Evolutionary conservation across 2,888 invertebrate species (phyloP).

Genomic region (Labia minor): DNA sequence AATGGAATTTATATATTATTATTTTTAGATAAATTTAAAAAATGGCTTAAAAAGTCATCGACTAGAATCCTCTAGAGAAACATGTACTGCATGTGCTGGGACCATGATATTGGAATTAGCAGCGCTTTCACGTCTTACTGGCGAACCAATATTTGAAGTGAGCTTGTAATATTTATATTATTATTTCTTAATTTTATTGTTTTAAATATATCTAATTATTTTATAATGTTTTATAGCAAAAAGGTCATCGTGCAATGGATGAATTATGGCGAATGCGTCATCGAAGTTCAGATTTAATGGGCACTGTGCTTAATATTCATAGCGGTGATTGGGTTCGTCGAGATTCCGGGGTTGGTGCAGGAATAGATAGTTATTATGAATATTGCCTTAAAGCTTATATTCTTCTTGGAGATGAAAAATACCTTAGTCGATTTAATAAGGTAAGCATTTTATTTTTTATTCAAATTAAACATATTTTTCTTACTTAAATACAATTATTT

Average conservation of each 20-base stretch:
- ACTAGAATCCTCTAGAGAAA: slow-evolving; percentile 68
- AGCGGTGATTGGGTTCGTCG: slow-evolving; percentile 95
- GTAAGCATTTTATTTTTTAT: slow-evolving; percentile 27
- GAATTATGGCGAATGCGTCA: slow-evolving; percentile 91
- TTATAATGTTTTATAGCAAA: slow-evolving; percentile 45
- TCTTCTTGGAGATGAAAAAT: slow-evolving; percentile 84
- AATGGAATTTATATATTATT: no score
- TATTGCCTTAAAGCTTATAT: slow-evolving; percentile 97
- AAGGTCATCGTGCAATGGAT: slow-evolving; percentile 93
- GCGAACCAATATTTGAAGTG: slow-evolving; percentile 79
- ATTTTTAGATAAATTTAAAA: slow-evolving; percentile 60
- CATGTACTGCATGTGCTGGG: slow-evolving; percentile 96
- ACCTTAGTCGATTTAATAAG: slow-evolving; percentile 80
- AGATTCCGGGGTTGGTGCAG: slow-evolving; percentile 97
- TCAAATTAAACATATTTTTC: background rate
- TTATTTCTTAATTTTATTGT: slow-evolving; percentile 16
- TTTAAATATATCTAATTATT: slow-evolving; percentile 4
- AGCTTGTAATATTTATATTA: slow-evolving; percentile 19
- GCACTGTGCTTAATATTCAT: slow-evolving; percentile 93
- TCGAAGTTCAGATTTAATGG: slow-evolving; percentile 84
- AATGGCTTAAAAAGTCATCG: slow-evolving; percentile 69
- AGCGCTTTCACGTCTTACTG: slow-evolving; percentile 83
- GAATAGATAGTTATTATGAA: slow-evolving; percentile 98
- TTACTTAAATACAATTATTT: no score
- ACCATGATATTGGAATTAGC: slow-evolving; percentile 97